These are phyloP conservation scores for Trogon surrucura DNA, from an alignment of 2,113 vertebrate genomes.

Conservation along the genomic window DNA sequence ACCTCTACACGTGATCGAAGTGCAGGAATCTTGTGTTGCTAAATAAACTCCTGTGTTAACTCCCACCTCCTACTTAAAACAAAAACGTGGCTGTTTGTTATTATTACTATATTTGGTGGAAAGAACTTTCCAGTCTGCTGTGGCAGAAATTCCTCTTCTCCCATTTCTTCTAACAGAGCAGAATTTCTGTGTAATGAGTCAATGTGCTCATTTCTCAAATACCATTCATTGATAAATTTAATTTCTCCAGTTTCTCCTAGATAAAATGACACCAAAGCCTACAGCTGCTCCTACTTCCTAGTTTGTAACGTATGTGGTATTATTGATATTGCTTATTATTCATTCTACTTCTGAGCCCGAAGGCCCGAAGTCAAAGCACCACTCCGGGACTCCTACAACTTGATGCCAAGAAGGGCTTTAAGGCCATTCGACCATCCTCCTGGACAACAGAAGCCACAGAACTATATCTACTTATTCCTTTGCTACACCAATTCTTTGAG, in stretches of 20 bases:
- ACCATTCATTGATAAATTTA: neutral
- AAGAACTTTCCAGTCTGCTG: neutral
- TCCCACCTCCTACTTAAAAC: slow-evolving; percentile 3
- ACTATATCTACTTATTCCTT: neutral
- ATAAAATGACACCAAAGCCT: neutral
- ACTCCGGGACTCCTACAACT: neutral
- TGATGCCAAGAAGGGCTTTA: neutral
- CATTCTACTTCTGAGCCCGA: neutral
- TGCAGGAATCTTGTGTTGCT: slow-evolving; percentile 16
- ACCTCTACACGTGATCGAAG: neutral
- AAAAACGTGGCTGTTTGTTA: neutral
- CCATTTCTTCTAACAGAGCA: neutral
- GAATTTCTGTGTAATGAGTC: neutral
- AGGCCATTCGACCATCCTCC: neutral
- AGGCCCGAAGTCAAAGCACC: neutral
- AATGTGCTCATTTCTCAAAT: neutral
- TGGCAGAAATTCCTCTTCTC: neutral
- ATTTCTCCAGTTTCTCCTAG: neutral
- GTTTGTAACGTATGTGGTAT: neutral
- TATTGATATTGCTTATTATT: neutral
- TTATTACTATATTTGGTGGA: neutral
- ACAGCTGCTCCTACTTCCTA: neutral
- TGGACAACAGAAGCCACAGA: neutral
- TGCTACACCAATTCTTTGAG: neutral
- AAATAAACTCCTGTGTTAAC: slow-evolving; percentile 26